Base-by-base conservation (phyloP, 2,888 invertebrate species). In the Luffia ferchaultella region DNA sequence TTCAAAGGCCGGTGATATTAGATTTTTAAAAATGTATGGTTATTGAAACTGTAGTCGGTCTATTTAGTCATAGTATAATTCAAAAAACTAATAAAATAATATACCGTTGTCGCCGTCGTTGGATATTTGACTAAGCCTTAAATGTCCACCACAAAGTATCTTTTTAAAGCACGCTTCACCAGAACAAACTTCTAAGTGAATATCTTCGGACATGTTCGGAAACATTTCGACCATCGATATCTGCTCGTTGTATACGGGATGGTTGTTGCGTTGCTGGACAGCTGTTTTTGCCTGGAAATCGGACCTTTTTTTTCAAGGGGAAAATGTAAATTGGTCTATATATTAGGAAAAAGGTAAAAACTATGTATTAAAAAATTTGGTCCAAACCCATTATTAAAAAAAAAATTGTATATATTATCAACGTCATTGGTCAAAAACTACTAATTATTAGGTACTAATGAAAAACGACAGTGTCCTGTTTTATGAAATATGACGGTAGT, bases 171-270 rank as follows among this genome's bases (percentile, higher is more conserved):
- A 70, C 48, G 63, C 85, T 54, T 85, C 84, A 1, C 69, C 65
- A 0, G 67, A 60, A 53, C 80, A 75, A 0, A 92, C 68, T 47
- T 92, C 88, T 1, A 96, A 78, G 53, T 89, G 86, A 42, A 95
- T 86, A 0, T 89, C 80, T 58, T 93, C 90, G 56, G 90, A 90
- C 46, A 93, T 72, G 1, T 93, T 92, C 0, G 96, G 96, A 69
- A 93, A 95, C 76, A 91, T 87, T 72, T 95, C 95, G 1, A 87
- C 88, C 62, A 96, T 90, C 1, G 88, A 87, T 18, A 96, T 80
- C 65, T 89, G 88, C 67, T 95, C 91, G 63, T 92, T 90, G 87
- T 93, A 96, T 16, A 78, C 76, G 0, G 93, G 93, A 40, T 86
- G 78, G 50, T 76, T 80, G 1, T 85, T 87, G n/a, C 85, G 85